Base-by-base conservation (phyloP, 1,140 invertebrate genomes). In the Bacillus rossius region DNA sequence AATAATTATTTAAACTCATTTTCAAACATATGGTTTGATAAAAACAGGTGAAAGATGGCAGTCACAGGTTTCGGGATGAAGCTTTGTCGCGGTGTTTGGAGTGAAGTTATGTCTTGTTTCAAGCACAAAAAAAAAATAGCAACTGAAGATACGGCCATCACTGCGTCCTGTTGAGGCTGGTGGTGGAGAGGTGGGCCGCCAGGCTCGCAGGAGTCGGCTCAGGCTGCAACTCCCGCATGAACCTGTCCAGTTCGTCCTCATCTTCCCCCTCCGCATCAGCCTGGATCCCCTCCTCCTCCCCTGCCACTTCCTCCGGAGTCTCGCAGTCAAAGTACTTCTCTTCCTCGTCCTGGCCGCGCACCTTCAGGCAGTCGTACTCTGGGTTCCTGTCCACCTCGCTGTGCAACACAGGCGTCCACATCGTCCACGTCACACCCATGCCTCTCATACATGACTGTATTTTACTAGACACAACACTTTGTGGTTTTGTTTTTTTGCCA, bases 311-410 rank as follows among this genome's bases (percentile, higher is more conserved):
- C 61, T 84, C 82, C 61, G 84, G 81, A 45, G 83, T 81, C 74
- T 91, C 88, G 8, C 83, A 82, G 71, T 93, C 89, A 77, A 95
- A 95, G 70, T 94, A 95, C 69, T 86, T 87, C 65, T 94, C 92
- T 75, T 95, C 90, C 65, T 85, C 88, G 75, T 94, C 92, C 66
- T 83, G 79, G 29, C 78, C 78, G 55, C 81, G 67, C 61, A 84
- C 79, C 34, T 85, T 78, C 3, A 91, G 70, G 65, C 88, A 84
- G 79, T 94, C 92, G 73, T 90, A 91, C 19, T 83, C 81, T 37
- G 84, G 78, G 75, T 93, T 90, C 58, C 85, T 75, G 71, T 93
- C 90, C 0, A 92, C 82, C 56, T 72, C 74, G 49, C 77, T 79
- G 58, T 23, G 72, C 70, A 59, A 59, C 64, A 65, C 57, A 14